A percentile compares a stretch with the other conserved stretches of the same genome.
phyloP scores from a whole-genome alignment of 2,113 vertebrate genomes.

The Thalassoma bifasciatum region DNA sequence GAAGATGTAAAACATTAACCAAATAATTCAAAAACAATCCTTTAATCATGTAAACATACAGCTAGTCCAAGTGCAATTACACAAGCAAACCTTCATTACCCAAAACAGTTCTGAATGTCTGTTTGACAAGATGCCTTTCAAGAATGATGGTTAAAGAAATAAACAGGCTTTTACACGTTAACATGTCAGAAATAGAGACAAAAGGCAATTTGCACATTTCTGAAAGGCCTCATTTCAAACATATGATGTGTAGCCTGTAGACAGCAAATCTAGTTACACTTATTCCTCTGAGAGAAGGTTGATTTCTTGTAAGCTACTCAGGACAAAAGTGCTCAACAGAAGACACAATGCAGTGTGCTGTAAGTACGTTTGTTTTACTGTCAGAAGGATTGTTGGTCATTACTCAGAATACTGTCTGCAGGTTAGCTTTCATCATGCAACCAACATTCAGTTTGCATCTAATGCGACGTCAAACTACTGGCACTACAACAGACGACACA shows the following conservation, averaged over 20 bases:
- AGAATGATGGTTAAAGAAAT: conserved; percentile 56
- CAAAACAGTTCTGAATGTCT: conserved; percentile 72
- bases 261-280: conserved; percentile 74
- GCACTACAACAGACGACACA: conserved; percentile 72
- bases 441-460: conserved; percentile 82
- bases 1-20: conserved; percentile 26
- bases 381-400: conserved; percentile 60
- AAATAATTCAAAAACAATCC: conserved; percentile 36
- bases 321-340: conserved; percentile 40
- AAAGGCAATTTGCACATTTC: conserved; percentile 61
- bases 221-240: conserved; percentile 85
- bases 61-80: conserved; percentile 69
- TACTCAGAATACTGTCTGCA: conserved; percentile 82
- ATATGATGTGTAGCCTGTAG: conserved; percentile 83
- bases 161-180: conserved; percentile 20
- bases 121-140: conserved; percentile 84
- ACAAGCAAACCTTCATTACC: conserved; percentile 71
- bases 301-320: conserved; percentile 50
- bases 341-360: conserved; percentile 59
- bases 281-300: conserved; percentile 61
- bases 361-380: conserved; percentile 37
- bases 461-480: conserved; percentile 75
- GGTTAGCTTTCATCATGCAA: conserved; percentile 84
- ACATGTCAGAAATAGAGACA: conserved; percentile 21
- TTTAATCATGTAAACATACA: conserved; percentile 26